Conservation (phyloP, 2,113 vertebrate genomes). For the Thamnophis sirtalis region DNA sequence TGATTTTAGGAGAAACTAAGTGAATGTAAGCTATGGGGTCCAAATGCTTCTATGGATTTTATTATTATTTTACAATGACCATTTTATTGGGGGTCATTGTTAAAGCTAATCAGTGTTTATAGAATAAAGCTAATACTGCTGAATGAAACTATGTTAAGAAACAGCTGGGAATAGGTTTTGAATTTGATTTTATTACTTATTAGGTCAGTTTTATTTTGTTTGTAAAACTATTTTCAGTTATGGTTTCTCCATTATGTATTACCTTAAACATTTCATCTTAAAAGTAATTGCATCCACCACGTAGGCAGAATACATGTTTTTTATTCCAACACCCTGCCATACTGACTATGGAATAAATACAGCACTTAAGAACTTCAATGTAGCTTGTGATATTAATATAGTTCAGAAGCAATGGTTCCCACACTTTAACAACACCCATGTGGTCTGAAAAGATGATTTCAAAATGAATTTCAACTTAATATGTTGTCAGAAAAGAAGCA, state of each 20-base stretch:
- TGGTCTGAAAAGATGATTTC: constrained; percentile 49
- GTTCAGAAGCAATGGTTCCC: neutral
- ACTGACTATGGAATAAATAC: neutral
- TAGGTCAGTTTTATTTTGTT: neutral
- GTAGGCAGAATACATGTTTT: neutral
- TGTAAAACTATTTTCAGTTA: constrained; percentile 13
- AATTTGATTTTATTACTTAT: neutral
- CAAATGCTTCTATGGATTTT: constrained; percentile 3
- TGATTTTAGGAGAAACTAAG: neutral
- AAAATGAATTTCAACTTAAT: constrained; percentile 55
- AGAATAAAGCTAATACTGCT: neutral
- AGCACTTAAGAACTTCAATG: constrained; percentile 8
- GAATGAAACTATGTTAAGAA: neutral
- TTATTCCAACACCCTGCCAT: neutral
- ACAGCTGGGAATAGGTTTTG: neutral
- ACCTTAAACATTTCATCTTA: neutral
- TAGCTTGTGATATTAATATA: neutral
- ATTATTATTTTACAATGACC: neutral
- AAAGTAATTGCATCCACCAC: neutral
- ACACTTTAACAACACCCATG: constrained; percentile 42
- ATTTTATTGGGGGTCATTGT: neutral
- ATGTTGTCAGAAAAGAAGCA: constrained; percentile 56
- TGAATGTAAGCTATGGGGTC: constrained; percentile 21
- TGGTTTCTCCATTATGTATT: constrained; percentile 17
- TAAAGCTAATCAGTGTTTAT: constrained; percentile 15